Evolutionary conservation across 2,113 vertebrate genomes (phyloP).

Genomic region (Hemiscyllium ocellatum): DNA sequence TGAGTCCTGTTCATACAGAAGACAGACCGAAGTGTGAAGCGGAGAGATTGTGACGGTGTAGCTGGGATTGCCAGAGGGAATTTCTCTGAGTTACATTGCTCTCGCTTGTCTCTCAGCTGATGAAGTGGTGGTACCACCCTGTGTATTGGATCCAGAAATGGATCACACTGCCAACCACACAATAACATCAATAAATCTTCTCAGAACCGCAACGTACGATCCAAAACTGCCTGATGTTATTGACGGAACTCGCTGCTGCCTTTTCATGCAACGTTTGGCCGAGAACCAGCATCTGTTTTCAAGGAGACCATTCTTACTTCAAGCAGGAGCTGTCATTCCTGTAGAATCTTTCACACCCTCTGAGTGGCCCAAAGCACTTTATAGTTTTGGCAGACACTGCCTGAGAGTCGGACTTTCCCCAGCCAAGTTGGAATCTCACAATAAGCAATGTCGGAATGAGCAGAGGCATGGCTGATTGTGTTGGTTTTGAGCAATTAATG

Average conservation of each 20-base stretch:
- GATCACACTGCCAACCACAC: neutral
- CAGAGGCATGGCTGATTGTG: no score
- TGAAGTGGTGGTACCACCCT: neutral
- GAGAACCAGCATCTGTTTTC: neutral
- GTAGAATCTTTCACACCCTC: no score
- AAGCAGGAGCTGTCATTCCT: neutral
- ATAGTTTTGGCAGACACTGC: neutral
- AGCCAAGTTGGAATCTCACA: neutral
- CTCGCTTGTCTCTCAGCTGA: neutral
- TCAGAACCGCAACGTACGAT: neutral
- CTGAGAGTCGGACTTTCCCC: neutral
- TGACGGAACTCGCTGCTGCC: neutral
- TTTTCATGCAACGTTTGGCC: neutral
- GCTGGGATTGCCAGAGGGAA: neutral
- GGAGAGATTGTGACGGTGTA: neutral
- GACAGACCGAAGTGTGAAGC: neutral
- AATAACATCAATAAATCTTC: neutral
- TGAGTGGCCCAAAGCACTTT: neutral
- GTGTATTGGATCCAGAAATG: neutral
- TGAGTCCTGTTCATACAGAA: neutral
- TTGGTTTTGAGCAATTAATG: neutral
- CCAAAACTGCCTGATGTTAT: neutral
- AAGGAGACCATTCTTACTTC: neutral
- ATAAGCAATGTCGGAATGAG: neutral
- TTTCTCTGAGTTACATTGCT: neutral